phyloP scores from a whole-genome alignment of 2,888 invertebrate genomes.

The Phasia obesa region DNA sequence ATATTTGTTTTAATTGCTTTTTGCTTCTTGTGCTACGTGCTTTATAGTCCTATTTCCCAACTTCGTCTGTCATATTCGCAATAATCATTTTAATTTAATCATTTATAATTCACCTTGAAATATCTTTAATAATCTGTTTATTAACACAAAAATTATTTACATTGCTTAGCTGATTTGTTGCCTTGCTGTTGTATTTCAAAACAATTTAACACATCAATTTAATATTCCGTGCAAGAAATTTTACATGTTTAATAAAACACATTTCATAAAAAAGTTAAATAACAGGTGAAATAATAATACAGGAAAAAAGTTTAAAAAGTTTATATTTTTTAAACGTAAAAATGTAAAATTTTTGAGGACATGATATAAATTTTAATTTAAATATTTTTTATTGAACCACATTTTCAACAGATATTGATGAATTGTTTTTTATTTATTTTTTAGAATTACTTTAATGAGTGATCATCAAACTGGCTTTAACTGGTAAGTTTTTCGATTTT shows the following conservation, averaged over 20 bases:
- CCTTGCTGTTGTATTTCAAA: slow-evolving; percentile 2
- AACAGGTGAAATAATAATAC: slow-evolving; percentile 52
- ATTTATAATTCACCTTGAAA: slow-evolving; percentile 61
- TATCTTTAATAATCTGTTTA: slow-evolving; percentile 57
- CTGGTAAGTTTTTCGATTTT: slow-evolving; percentile 18
- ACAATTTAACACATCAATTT: slow-evolving; percentile 48
- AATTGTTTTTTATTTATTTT: not conserved
- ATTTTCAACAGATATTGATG: not conserved
- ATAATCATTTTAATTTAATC: slow-evolving; percentile 11
- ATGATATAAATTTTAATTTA: slow-evolving; percentile 54
- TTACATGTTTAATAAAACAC: slow-evolving; percentile 34
- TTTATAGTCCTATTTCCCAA: no score
- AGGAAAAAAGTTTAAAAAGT: slow-evolving; percentile 12
- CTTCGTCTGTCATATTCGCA: not conserved
- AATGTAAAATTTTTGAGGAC: slow-evolving; percentile 34
- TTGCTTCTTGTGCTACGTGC: no score
- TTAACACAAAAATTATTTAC: slow-evolving; percentile 27
- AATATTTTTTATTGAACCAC: not conserved
- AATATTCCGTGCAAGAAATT: slow-evolving; percentile 60
- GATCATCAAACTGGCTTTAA: slow-evolving; percentile 43
- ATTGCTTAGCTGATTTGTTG: not conserved
- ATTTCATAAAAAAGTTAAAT: slow-evolving; percentile 39
- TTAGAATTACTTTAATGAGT: not conserved
- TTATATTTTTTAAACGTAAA: slow-evolving; percentile 32
- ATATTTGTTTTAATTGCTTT: no score